Base-by-base conservation (phyloP, 2,888 invertebrate species). In the Tridacna gigas region DNA sequence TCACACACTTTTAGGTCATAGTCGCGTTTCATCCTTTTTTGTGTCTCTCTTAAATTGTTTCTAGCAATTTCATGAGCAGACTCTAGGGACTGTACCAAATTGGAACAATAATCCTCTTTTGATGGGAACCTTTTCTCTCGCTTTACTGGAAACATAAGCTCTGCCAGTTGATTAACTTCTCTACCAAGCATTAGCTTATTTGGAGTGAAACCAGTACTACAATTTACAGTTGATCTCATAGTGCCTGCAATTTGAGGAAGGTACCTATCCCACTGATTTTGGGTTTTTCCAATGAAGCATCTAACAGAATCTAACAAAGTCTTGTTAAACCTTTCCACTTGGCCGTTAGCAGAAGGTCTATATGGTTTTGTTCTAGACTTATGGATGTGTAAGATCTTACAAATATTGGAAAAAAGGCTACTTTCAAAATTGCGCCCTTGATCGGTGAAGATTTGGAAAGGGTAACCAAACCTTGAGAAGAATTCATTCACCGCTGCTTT, bases 281-380 rank as follows among this genome's bases (percentile, higher is more conserved):
- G n/a, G n/a, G n/a, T n/a, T n/a, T n/a, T n/a, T n/a, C n/a, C n/a
- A n/a, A n/a, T n/a, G n/a, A n/a, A n/a, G n/a, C n/a, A n/a, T n/a
- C n/a, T n/a, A n/a, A n/a, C n/a, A n/a, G n/a, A n/a, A n/a, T n/a
- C n/a, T 4, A 80, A 66, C 1, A 80, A 25, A 1, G 79, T 80
- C 0, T 67, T 0, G 22, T 74, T 80, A 25, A 66, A 80, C 0
- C 79, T 25, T 22, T 75, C 79, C 0, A 66, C 74, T 20, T 80
- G 79, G 13, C 79, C 79, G 45, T 80, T 80, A 0, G 65, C 63
- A 0, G 79, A 22, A 0, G 79, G 63, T 22, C 79, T 51, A 28
- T 79, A 79, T 5, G 79, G 79, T 2, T 73, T 79, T 18, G 79
- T 79, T 37, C 69, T 51, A 12, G 79, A 7, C 22, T 61, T 71